phyloP scores from a whole-genome alignment of 2,888 invertebrate genomes.

The Amphipoea lucens region DNA sequence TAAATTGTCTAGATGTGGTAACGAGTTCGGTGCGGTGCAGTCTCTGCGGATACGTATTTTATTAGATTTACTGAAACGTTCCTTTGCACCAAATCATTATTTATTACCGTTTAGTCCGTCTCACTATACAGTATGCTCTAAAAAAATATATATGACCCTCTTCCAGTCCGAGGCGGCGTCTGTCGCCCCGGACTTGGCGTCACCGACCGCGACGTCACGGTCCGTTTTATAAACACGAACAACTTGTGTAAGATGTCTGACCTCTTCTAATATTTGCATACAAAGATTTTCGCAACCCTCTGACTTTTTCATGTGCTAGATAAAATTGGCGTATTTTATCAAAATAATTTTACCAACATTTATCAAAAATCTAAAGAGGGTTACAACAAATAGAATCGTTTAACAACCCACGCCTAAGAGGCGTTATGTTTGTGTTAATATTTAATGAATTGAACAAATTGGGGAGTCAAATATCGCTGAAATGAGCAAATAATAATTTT shows the following conservation, averaged over 20 bases:
- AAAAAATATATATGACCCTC: conserved; percentile 43
- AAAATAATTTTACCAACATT: background rate
- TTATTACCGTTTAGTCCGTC: conserved; percentile 70
- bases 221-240: conserved; percentile 36
- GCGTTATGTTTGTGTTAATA: conserved; percentile 20
- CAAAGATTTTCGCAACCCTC: background rate
- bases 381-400: background rate
- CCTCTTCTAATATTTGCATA: conserved; percentile 21
- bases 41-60: conserved; percentile 79
- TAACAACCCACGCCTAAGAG: background rate
- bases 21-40: conserved; percentile 74
- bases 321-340: background rate
- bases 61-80: conserved; percentile 78
- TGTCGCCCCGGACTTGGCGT: conserved; percentile 13
- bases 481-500: conserved; percentile 40
- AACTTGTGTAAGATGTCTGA: conserved; percentile 26
- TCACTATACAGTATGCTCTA: conserved; percentile 36
- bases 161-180: conserved; percentile 15
- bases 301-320: background rate
- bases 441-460: conserved; percentile 30
- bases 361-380: background rate
- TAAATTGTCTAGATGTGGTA: conserved; percentile 82
- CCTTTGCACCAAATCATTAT: conserved; percentile 75
- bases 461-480: conserved; percentile 36
- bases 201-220: conserved; percentile 5